These are phyloP conservation scores for Apis laboriosa DNA, from an alignment of 1,140 invertebrate species.

Conservation along the genomic window DNA sequence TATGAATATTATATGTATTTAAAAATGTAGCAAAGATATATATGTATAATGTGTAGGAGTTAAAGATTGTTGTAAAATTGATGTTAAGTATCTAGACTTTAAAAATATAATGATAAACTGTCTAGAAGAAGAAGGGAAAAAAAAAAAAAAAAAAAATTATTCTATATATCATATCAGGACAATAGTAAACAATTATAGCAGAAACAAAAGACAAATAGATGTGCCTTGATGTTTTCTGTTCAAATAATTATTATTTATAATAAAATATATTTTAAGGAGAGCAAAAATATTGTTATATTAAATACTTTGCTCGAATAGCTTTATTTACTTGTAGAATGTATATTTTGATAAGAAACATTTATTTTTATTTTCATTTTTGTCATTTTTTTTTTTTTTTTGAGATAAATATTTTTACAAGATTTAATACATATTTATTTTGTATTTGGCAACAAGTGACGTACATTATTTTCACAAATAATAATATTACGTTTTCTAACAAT, in stretches of 20 bases:
- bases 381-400: slow-evolving; percentile 20
- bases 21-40: slow-evolving; percentile 32
- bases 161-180: slow-evolving; percentile 45
- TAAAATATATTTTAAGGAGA: slow-evolving; percentile 54
- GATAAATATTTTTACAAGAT: slow-evolving; percentile 16
- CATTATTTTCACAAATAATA: slow-evolving; percentile 57
- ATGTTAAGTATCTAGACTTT: slow-evolving; percentile 58
- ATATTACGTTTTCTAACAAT: slow-evolving; percentile 53
- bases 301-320: slow-evolving; percentile 35
- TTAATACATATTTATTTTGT: slow-evolving; percentile 61
- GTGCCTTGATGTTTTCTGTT: slow-evolving; percentile 71
- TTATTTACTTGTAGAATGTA: slow-evolving; percentile 23
- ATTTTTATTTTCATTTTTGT: slow-evolving; percentile 24
- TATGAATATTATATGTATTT: slow-evolving; percentile 32
- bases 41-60: slow-evolving; percentile 29
- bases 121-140: neutral
- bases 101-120: slow-evolving; percentile 50
- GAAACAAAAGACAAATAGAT: slow-evolving; percentile 62
- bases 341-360: slow-evolving; percentile 42
- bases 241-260: slow-evolving; percentile 56
- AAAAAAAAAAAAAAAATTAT: slow-evolving; percentile 25
- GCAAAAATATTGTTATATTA: slow-evolving; percentile 29
- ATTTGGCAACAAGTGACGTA: slow-evolving; percentile 69
- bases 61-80: slow-evolving; percentile 37
- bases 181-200: slow-evolving; percentile 51